Conservation (phyloP, 2,797 vertebrate species). For the Anguilla anguilla region DNA sequence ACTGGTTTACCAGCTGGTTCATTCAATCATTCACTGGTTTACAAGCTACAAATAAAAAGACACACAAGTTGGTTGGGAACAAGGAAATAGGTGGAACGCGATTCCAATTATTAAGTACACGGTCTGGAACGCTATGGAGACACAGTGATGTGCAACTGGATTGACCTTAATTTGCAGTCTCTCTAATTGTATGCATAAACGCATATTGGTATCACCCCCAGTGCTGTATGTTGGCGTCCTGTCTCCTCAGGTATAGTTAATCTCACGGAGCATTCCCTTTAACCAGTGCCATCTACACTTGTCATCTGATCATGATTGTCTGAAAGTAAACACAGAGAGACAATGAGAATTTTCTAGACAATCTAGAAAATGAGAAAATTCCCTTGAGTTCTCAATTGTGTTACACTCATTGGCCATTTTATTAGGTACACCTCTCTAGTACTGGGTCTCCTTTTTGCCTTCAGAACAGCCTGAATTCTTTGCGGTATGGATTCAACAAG, state of each 20-base stretch:
- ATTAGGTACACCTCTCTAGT: no score
- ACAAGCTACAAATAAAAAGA: background rate
- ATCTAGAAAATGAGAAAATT: background rate
- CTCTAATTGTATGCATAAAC: no score
- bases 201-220: no score
- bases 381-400: background rate
- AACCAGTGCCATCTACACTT: background rate
- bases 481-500: no score
- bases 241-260: background rate
- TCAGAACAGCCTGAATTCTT: no score
- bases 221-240: no score
- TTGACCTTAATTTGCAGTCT: no score
- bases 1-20: no score
- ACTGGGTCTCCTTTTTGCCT: no score
- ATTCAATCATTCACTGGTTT: background rate
- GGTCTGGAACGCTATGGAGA: background rate
- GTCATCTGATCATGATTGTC: background rate
- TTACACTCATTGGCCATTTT: background rate
- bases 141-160: background rate
- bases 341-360: no score
- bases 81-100: background rate
- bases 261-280: background rate
- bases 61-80: background rate
- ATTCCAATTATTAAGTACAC: background rate
- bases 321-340: background rate